phyloP scores from a whole-genome alignment of 2,888 invertebrate genomes.

The Drosophila koepferae region DNA sequence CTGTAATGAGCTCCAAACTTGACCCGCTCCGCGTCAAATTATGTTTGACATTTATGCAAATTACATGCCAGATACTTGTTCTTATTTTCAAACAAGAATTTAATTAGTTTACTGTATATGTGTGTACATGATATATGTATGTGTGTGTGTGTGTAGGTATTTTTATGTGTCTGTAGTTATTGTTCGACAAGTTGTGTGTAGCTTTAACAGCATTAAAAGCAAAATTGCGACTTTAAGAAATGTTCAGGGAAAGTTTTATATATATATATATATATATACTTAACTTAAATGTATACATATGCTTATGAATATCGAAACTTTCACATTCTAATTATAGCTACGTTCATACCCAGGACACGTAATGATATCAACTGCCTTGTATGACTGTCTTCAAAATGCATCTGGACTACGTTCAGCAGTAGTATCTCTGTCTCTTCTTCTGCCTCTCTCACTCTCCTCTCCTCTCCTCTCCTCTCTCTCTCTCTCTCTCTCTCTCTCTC shows the following conservation, averaged over 20 bases:
- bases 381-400: no score
- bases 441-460: no score
- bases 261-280: no score
- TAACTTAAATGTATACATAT: no score
- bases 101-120: slow-evolving; percentile 44
- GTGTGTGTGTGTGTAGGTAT: neutral
- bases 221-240: neutral
- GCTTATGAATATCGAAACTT: no score
- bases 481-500: no score
- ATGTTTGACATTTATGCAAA: slow-evolving; percentile 60
- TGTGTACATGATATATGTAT: slow-evolving; percentile 1
- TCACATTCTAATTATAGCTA: no score
- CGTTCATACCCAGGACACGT: no score
- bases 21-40: slow-evolving; percentile 54
- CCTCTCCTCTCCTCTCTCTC: no score
- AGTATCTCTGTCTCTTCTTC: no score
- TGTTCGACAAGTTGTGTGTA: neutral
- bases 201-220: neutral
- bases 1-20: slow-evolving; percentile 62
- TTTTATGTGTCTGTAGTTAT: neutral
- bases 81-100: slow-evolving; percentile 28
- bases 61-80: slow-evolving; percentile 27
- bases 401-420: no score
- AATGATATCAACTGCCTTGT: no score
- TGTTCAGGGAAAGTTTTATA: neutral